Percentiles rank a stretch among this genome's conserved stretches.
These are phyloP conservation scores for Gymnocheta viridis DNA, from an alignment of 2,888 invertebrate species.

Conservation along the genomic window DNA sequence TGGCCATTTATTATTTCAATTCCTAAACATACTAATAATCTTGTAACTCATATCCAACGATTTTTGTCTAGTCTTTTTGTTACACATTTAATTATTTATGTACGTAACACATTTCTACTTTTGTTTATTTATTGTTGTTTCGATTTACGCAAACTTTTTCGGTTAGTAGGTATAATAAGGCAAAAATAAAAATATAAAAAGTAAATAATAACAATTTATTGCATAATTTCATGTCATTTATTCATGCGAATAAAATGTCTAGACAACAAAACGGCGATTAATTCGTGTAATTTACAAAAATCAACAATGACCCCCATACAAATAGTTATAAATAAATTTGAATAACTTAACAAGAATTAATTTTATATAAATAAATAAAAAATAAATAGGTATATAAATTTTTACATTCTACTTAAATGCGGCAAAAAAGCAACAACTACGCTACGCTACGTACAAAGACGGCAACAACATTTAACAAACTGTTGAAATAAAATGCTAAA, in stretches of 20 bases:
- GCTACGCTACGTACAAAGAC: not conserved
- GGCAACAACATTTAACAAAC: constrained; percentile 17
- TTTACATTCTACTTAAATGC: constrained; percentile 16
- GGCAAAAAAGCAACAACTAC: constrained; percentile 2
- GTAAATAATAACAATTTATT: constrained; percentile 28
- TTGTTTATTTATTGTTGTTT: constrained; percentile 13
- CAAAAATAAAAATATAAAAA: not conserved
- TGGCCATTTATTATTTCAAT: no score
- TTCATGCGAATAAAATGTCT: constrained; percentile 52
- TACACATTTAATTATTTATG: not conserved
- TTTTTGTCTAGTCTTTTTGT: not conserved
- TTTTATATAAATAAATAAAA: constrained; percentile 45
- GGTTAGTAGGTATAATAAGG: not conserved
- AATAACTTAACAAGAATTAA: constrained; percentile 32
- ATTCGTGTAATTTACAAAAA: constrained; percentile 54
- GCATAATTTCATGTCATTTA: constrained; percentile 63
- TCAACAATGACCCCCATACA: not conserved
- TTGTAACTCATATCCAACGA: no score
- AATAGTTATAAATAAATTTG: constrained; percentile 26
- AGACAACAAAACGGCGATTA: constrained; percentile 59
- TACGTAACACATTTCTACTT: not conserved
- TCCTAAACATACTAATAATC: no score
- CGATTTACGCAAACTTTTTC: not conserved
- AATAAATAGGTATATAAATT: constrained; percentile 15
- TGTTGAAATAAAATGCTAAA: constrained; percentile 36